phyloP scores from a whole-genome alignment of 2,113 vertebrate genomes.

The Lepisosteus oculatus region DNA sequence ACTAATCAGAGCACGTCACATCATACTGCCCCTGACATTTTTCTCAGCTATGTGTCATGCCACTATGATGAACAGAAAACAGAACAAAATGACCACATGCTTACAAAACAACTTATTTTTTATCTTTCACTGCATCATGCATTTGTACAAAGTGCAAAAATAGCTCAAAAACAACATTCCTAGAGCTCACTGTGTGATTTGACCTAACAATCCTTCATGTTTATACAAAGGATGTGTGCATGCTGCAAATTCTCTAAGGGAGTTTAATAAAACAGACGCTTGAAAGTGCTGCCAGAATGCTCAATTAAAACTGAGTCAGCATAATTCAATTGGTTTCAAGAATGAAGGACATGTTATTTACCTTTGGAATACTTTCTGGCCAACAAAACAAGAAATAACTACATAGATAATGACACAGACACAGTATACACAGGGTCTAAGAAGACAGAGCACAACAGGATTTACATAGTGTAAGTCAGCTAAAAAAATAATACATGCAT shows the following conservation, averaged over 20 bases:
- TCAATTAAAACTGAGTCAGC: not conserved
- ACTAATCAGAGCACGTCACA: no score
- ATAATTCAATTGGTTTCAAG: not conserved
- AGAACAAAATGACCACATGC: not conserved
- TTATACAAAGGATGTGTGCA: not conserved
- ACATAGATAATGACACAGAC: no score
- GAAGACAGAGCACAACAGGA: no score
- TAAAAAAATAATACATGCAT: no score
- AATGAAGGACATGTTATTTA: not conserved
- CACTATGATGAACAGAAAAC: no score
- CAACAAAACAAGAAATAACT: no score
- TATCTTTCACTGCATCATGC: not conserved
- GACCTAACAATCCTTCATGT: constrained; percentile 3
- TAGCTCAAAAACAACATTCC: constrained; percentile 1
- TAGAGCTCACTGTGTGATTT: not conserved
- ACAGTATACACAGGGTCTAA: no score
- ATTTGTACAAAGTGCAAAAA: constrained; percentile 2
- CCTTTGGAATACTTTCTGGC: not conserved
- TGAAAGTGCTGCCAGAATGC: not conserved
- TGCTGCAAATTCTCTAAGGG: not conserved
- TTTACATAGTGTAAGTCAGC: no score
- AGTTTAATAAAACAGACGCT: not conserved
- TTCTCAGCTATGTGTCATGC: no score
- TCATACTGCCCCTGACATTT: no score
- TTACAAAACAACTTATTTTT: not conserved